Base-by-base conservation (phyloP, 1,140 invertebrate species). In the Lordiphosa stackelbergi region DNA sequence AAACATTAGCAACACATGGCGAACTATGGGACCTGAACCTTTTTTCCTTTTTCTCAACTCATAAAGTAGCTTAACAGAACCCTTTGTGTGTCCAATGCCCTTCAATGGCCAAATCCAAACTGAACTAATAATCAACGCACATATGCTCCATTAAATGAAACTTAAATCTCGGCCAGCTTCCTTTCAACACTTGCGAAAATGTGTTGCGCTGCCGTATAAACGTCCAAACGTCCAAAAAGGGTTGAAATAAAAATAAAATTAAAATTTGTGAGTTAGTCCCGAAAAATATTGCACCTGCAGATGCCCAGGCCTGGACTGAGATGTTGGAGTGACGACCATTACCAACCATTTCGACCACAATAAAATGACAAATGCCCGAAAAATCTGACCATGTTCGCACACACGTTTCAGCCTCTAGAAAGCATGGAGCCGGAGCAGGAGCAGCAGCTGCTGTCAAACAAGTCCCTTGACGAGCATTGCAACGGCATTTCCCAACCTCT, bases 331-430 rank as follows among this genome's bases (percentile, higher is more conserved):
- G 64, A 68, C 46, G 54, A 52, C 73, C 73, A 72, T 77, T 77
- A 77, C 73, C 73, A 63, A 77, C 63, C 64, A 69, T 78, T 78
- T 78, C 59, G 64, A 66, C 74, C 74, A 73, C 74, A 79, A 79
- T 79, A 79, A 79, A 79, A 79, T 79, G 74, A 79, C 74, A 79
- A 79, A 79, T 79, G 70, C 69, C 66, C 66, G 55, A 79, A 79
- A 79, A 79, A 79, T 79, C 74, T 73, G 64, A 51, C 45, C 73
- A 78, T 78, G 74, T 79, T 66, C 64, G 60, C 66, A 70, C 65
- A 69, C 69, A 52, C 24, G 9, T 11, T 8, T 13, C 13, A 43
- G 22, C 22, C 22, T 5, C 22, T 60, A 61, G 42, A 12, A 12
- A 10, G 24, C 40, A 41, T 34, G n/a, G 5, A 35, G 22, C 22